A percentile compares a stretch with the other conserved stretches of the same genome.
Conservation (phyloP, 2,797 vertebrate species). For the Buceros bicornis region DNA sequence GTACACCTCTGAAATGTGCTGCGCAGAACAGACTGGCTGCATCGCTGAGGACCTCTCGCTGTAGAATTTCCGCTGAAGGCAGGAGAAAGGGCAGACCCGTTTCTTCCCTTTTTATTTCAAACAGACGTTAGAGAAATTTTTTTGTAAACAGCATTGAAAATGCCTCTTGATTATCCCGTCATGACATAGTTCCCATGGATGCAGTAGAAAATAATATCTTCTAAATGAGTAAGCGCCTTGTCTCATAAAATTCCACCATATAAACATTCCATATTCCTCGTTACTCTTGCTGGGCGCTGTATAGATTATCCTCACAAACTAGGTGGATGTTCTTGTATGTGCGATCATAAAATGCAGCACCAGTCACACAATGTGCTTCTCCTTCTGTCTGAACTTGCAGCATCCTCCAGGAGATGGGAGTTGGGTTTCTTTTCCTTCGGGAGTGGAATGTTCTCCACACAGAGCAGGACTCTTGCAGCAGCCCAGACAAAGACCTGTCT, state of each 20-base stretch:
- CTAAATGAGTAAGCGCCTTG: background rate
- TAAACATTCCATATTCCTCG: background rate
- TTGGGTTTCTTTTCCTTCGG: background rate
- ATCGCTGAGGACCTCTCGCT: background rate
- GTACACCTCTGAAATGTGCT: background rate
- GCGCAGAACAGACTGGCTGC: background rate
- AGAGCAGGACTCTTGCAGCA: background rate
- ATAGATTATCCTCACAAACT: background rate
- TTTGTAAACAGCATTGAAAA: background rate
- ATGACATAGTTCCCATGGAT: background rate
- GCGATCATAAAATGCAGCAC: background rate
- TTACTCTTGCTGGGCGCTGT: background rate
- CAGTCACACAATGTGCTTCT: background rate
- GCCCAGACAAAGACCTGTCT: background rate
- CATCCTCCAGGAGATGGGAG: background rate
- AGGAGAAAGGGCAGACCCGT: background rate
- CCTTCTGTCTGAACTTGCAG: background rate
- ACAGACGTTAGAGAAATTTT: background rate
- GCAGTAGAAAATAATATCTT: background rate
- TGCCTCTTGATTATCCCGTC: background rate
- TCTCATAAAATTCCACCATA: background rate
- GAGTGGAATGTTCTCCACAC: background rate
- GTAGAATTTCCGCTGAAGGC: background rate
- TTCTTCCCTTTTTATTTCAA: slow-evolving; percentile 8
- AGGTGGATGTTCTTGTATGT: background rate